phyloP scores from a whole-genome alignment of 2,888 invertebrate species.

The Ormyrus thymus region DNA sequence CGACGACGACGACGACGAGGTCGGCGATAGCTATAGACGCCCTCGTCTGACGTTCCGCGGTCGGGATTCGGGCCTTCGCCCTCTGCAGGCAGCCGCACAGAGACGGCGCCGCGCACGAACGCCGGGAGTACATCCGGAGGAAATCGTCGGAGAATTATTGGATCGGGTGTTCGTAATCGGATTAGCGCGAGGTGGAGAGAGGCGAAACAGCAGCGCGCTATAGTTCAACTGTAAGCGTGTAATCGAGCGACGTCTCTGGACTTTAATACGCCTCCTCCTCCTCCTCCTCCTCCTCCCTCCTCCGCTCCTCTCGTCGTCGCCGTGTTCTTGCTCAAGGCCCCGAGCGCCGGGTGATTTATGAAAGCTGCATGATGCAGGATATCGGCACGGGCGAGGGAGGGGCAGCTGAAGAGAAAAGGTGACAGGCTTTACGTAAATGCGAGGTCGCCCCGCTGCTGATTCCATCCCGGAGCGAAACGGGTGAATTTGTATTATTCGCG shows the following conservation, averaged over 20 bases:
- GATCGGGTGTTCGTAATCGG: slow-evolving; percentile 32
- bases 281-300: not conserved
- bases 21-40: too few species aligned
- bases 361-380: not conserved
- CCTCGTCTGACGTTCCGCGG: too few species aligned
- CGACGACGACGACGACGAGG: not conserved
- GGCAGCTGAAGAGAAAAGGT: not conserved
- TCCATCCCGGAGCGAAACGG: not conserved
- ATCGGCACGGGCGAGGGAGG: not conserved
- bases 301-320: too few species aligned
- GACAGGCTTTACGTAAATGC: not conserved
- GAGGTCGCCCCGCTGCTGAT: not conserved
- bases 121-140: slow-evolving; percentile 47
- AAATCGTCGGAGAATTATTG: slow-evolving; percentile 50
- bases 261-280: not conserved
- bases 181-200: slow-evolving; percentile 23
- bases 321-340: not conserved
- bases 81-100: not conserved
- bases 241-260: slow-evolving; percentile 7
- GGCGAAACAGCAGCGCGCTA: slow-evolving; percentile 12
- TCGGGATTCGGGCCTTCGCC: too few species aligned
- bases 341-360: not conserved
- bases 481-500: slow-evolving; percentile 22
- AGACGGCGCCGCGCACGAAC: not conserved
- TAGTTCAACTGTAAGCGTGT: not conserved